A percentile compares a stretch with the other conserved stretches of the same genome.
Conservation (phyloP, 2,888 invertebrate species). For the Pherbina coryleti region DNA sequence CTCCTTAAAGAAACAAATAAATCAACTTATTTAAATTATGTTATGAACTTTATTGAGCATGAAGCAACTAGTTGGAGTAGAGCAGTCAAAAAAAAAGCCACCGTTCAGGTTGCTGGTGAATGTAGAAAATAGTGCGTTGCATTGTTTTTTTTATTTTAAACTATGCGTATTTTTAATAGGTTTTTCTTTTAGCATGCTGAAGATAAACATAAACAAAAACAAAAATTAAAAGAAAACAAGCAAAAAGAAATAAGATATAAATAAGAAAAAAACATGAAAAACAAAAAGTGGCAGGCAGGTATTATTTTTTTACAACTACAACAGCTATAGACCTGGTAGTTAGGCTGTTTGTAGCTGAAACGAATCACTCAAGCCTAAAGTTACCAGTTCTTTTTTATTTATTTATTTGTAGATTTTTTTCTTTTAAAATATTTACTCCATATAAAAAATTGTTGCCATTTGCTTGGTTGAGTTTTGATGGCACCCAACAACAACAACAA, state of each 20-base stretch:
- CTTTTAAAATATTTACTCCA: background rate
- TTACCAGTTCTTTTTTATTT: constrained; percentile 53
- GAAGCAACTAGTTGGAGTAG: constrained; percentile 43
- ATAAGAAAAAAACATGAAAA: too few relatives aligned
- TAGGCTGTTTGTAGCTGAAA: background rate
- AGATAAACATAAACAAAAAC: background rate
- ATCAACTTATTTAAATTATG: constrained; percentile 24
- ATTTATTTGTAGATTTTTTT: constrained; percentile 11
- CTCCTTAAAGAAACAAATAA: background rate
- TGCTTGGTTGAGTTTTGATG: constrained; percentile 45
- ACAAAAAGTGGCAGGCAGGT: too few relatives aligned
- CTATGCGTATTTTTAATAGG: background rate
- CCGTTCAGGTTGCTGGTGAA: constrained; percentile 50
- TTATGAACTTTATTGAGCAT: constrained; percentile 60
- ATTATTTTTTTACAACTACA: background rate
- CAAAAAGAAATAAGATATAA: too few relatives aligned
- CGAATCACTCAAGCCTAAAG: constrained; percentile 63
- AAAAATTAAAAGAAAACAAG: too few relatives aligned
- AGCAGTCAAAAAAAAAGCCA: constrained; percentile 42
- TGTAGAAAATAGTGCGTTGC: constrained; percentile 62
- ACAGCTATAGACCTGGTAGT: background rate
- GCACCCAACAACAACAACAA: background rate
- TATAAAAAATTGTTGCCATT: constrained; percentile 52
- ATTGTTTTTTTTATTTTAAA: constrained; percentile 61
- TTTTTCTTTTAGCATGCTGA: background rate